A percentile compares a stretch with the other conserved stretches of the same genome.
These are phyloP conservation scores for Pogonomyrmex californicus DNA, from an alignment of 1,140 invertebrate species.

Conservation along the genomic window DNA sequence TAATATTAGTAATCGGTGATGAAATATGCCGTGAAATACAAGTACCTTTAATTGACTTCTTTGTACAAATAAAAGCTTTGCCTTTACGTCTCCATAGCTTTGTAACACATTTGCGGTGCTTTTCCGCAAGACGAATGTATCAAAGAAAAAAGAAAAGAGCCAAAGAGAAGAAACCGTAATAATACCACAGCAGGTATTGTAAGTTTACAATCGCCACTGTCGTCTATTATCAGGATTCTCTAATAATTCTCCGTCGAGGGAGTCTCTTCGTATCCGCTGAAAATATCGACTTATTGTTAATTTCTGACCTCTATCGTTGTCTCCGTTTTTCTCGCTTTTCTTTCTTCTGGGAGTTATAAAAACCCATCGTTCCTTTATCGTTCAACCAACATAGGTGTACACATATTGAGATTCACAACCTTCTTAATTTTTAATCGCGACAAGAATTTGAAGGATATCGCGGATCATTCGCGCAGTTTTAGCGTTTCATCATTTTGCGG, in stretches of 20 bases:
- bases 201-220: slow-evolving; percentile 10
- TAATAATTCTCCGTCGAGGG: slow-evolving; percentile 24
- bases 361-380: background rate
- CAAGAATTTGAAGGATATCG: background rate
- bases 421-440: background rate
- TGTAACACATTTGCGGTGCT: background rate
- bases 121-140: background rate
- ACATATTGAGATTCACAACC: background rate
- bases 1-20: slow-evolving; percentile 8
- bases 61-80: background rate
- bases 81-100: background rate
- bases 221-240: background rate
- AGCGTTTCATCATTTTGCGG: background rate
- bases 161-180: background rate
- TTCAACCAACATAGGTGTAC: background rate
- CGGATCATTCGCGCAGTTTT: background rate
- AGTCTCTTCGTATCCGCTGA: slow-evolving; percentile 7
- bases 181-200: background rate
- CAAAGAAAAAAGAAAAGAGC: background rate
- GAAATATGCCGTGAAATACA: background rate
- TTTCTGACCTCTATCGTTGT: slow-evolving; percentile 8
- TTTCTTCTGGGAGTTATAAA: slow-evolving; percentile 18
- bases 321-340: background rate
- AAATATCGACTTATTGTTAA: slow-evolving; percentile 25
- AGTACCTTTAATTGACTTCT: background rate